A percentile compares a stretch with the other conserved stretches of the same genome.
These are phyloP conservation scores for Drosophila monieri DNA, from an alignment of 2,888 invertebrate species.

Conservation along the genomic window DNA sequence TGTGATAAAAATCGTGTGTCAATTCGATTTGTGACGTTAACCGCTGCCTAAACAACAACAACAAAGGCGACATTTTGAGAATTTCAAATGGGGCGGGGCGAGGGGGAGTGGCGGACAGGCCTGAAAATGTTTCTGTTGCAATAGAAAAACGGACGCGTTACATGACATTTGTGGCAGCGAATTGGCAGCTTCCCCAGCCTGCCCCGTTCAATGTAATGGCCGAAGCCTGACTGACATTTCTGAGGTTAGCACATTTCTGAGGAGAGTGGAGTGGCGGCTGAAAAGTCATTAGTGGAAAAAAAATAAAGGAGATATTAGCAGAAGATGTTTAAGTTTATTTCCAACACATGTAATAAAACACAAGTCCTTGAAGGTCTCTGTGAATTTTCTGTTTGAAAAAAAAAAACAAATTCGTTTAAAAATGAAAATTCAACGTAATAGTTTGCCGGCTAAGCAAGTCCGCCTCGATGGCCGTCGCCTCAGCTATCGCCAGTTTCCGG, in stretches of 20 bases:
- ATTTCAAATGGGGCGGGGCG: neutral
- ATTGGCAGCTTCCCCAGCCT: slow-evolving; percentile 66
- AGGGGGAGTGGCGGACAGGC: slow-evolving; percentile 4
- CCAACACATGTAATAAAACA: neutral
- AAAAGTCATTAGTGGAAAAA: neutral
- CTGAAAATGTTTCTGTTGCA: slow-evolving; percentile 59
- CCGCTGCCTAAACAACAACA: slow-evolving; percentile 72
- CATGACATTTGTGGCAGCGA: slow-evolving; percentile 80
- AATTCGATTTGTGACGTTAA: slow-evolving; percentile 76
- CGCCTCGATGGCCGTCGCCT: neutral
- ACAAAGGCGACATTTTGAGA: slow-evolving; percentile 30
- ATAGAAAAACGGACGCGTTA: slow-evolving; percentile 74
- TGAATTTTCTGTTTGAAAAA: neutral
- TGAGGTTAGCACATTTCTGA: neutral
- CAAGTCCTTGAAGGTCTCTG: neutral
- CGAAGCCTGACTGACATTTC: slow-evolving; percentile 43
- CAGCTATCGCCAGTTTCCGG: neutral
- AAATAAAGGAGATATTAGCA: neutral
- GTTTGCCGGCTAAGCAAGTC: neutral
- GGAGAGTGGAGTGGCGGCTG: neutral
- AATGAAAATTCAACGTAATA: slow-evolving; percentile 20
- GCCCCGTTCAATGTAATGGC: slow-evolving; percentile 50
- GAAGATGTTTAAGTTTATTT: neutral
- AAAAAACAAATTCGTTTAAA: neutral
- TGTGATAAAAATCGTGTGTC: slow-evolving; percentile 77